Base-by-base conservation (phyloP, 2,113 vertebrate species). In the Eulemur rufifrons region DNA sequence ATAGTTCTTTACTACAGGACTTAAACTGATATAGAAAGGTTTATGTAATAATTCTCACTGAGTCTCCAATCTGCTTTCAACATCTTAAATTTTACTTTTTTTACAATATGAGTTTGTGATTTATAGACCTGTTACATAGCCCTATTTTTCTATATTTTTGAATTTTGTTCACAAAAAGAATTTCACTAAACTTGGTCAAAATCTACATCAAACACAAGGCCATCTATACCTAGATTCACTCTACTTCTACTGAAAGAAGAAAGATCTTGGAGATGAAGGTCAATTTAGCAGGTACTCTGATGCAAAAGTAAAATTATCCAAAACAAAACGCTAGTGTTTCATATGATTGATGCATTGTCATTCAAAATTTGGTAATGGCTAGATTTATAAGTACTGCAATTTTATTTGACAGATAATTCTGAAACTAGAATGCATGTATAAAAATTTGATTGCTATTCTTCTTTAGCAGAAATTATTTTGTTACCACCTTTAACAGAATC, bases 391-490 rank as follows among this genome's bases (percentile, higher is more conserved):
- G 45, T 37, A 37, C 29, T 89, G 52, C 10, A 45, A 86, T 61
- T 94, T 96, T 66, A 91, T 95, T 81, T 92, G 59, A 77, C 84
- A 92, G 56, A 69, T 69, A 94, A 92, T 77, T 90, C 93, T 94
- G 64, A 92, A 95, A 82, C 21, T 68, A 68, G 8, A 61, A 83
- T 37, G 27, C 71, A 78, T 52, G 34, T 45, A 88, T 17, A 90
- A 91, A 71, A 93, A 18, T 88, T 37, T 82, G 59, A 95, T 87
- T 90, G 63, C 32, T 94, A 68, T 94, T 94, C 69, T 66, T 90
- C 45, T 97, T 81, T 85, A 77, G 59, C 37, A 95, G 86, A 87
- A 95, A 93, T 97, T 64, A 94, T 86, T 91, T 89, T 91, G 25
- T 89, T 95, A 95, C 47, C 9, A 34, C 42, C 47, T 89, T 90